Evolutionary conservation across 2,888 invertebrate genomes (phyloP), one percentile per base, ranked within the genome.

Genomic region (Brenthis ino): DNA sequence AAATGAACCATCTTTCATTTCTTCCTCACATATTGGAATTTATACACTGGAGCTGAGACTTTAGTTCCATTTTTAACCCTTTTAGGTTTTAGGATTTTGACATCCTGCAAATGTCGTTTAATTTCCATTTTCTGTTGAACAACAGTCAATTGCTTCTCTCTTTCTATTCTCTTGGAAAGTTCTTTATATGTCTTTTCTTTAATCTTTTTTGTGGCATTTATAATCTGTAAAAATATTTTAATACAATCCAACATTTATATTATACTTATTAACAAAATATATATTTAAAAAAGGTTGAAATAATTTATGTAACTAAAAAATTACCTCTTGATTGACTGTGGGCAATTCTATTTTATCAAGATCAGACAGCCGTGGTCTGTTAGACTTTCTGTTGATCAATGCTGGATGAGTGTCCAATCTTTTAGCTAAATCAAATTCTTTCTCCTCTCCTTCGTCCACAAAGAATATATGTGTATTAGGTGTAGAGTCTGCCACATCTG

Each of bases 1-100:
- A 47, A 57, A 61, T 50, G 13, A 33, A 47, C 14, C 54, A 50
- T 43, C 14, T 79, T 78, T 94, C 89, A 97, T 88, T 95, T 95
- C 83, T 97, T 97, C 75, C 98, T 94, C 83, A 97, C 95, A 81
- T 95, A 97, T 76, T 95, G 95, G 94, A 98, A 98, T 77, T 95
- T 91, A 82, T 96, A 98, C 5, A 97, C 93, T 0, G 98, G 96
- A 0, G 97, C 95, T 0, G 94, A 84, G 14, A 94, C 87, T 76
- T 95, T 95, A 0, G 95, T 95, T 1, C 94, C 97, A 6, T 85
- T 83, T 66, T 93, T 93, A 1, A 97, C 79, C 75, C 93, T 91
- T 79, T 95, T 96, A 0, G 97, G 96, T 76, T 95, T 95, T 57
- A 95, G 78, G 0, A 93, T 80, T 57, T 94, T 95, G 63, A 94